These are phyloP conservation scores for Beris chalybata DNA, from an alignment of 2,888 invertebrate species.

Conservation along the genomic window DNA sequence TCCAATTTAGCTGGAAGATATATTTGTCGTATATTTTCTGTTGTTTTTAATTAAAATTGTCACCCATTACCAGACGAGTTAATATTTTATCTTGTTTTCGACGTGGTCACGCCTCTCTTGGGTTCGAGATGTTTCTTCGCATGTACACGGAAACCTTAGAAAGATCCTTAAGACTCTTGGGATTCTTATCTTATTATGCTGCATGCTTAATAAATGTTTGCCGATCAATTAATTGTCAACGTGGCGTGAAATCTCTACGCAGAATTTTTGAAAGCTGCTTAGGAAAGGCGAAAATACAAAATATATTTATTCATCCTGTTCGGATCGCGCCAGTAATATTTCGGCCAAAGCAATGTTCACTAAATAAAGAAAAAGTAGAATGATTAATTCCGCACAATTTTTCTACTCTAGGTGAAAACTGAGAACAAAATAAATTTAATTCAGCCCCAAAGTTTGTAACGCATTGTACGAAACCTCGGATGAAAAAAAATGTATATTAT, in stretches of 20 bases:
- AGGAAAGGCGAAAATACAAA: too few species aligned
- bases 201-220: conserved; percentile 10
- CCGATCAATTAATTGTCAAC: conserved; percentile 14
- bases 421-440: too few species aligned
- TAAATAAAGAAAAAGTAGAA: too few species aligned
- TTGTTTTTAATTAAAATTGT: conserved; percentile 38
- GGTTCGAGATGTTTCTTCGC: background rate
- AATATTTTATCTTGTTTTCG: conserved; percentile 11
- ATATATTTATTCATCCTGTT: too few species aligned
- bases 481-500: too few species aligned
- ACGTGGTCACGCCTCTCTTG: conserved; percentile 11
- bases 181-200: background rate
- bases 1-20: conserved; percentile 34
- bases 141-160: background rate
- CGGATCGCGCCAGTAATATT: too few species aligned
- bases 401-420: too few species aligned
- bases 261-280: too few species aligned
- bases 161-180: conserved; percentile 2
- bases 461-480: too few species aligned
- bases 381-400: too few species aligned
- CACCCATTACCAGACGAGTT: conserved; percentile 34
- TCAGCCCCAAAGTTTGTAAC: too few species aligned
- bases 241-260: background rate
- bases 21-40: conserved; percentile 30
- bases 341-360: too few species aligned